phyloP scores from a whole-genome alignment of 2,888 invertebrate genomes.

The Didymodactylos carnosus region DNA sequence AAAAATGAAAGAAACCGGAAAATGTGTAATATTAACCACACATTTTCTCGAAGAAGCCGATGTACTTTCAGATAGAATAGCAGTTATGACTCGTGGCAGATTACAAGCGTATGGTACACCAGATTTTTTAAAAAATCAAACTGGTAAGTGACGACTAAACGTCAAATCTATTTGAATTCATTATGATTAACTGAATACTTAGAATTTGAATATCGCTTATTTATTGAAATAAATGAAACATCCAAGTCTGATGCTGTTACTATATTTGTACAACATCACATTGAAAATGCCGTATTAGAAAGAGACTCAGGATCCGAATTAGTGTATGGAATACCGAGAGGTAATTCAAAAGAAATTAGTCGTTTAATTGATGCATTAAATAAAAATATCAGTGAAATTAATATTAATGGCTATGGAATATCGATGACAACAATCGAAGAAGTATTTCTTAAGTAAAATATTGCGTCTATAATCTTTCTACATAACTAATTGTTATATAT shows the following conservation, averaged over 20 bases:
- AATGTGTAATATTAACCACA: constrained; percentile 12
- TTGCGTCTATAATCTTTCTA: neutral
- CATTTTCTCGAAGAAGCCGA: constrained; percentile 15
- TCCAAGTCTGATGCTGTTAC: neutral
- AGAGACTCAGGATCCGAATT: neutral
- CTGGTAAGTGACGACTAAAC: neutral
- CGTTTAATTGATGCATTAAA: constrained; percentile 6
- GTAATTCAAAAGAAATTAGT: neutral
- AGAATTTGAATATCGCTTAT: neutral
- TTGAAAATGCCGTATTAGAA: neutral
- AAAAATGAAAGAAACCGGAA: constrained; percentile 5
- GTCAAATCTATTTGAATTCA: neutral
- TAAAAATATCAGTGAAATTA: neutral
- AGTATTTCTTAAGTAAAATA: constrained; percentile 10
- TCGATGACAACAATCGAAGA: constrained; percentile 12
- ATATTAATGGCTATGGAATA: constrained; percentile 7
- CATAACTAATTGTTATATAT: neutral
- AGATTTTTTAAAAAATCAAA: constrained; percentile 4
- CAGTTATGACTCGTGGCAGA: constrained; percentile 8
- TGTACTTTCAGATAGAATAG: constrained; percentile 12
- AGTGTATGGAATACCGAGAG: neutral
- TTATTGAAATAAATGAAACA: constrained; percentile 1
- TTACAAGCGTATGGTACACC: constrained; percentile 10
- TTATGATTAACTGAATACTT: neutral
- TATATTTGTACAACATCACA: neutral